Conservation (phyloP, 1,140 invertebrate species). For the Augochlora pura region DNA sequence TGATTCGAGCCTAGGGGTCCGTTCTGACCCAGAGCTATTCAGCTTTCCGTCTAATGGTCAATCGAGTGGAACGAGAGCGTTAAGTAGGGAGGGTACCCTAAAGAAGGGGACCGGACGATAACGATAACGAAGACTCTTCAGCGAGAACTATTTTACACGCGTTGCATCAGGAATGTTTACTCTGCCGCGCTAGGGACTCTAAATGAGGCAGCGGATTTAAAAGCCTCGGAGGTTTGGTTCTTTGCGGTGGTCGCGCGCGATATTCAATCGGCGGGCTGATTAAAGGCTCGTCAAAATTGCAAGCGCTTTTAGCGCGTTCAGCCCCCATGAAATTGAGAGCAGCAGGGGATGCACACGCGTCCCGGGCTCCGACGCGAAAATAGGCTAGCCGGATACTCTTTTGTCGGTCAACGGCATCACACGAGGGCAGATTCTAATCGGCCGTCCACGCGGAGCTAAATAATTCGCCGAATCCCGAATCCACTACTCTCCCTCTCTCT, state of each 20-base stretch:
- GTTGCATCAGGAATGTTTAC: neutral
- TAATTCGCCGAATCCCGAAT: no score
- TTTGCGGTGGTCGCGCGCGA: constrained; percentile 28
- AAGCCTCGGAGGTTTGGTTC: neutral
- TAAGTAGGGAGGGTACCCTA: no score
- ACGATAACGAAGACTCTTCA: no score
- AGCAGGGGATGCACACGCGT: constrained; percentile 14
- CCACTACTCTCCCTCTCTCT: no score
- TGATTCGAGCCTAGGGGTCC: no score
- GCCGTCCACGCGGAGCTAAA: neutral
- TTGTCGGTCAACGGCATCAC: constrained; percentile 2
- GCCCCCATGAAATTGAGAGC: constrained; percentile 3
- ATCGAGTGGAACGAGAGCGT: no score
- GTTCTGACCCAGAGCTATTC: no score
- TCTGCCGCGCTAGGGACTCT: neutral
- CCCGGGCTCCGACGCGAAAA: neutral
- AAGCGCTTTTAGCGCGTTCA: neutral
- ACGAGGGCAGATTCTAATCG: neutral
- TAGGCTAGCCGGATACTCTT: neutral
- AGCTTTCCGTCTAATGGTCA: no score
- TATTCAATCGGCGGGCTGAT: constrained; percentile 37
- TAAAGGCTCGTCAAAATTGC: constrained; percentile 44
- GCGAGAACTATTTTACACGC: no score
- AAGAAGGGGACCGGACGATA: no score
- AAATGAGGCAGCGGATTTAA: neutral